Evolutionary conservation across 2,113 vertebrate species (phyloP).

Genomic region (Actinemys pallida): DNA sequence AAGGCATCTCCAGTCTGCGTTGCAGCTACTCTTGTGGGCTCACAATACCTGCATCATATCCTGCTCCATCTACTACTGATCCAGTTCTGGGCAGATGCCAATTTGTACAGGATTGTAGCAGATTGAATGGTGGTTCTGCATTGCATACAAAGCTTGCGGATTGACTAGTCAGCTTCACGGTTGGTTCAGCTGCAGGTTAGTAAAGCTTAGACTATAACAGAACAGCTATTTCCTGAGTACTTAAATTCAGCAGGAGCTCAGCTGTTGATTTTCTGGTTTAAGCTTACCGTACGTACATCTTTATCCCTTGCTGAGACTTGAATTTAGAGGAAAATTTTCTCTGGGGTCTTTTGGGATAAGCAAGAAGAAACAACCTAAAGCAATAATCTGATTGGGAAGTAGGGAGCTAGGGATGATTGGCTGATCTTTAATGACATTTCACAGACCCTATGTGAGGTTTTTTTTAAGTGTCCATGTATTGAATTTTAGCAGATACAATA

Average conservation of each 20-base stretch:
- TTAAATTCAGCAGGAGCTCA: slow-evolving; percentile 15
- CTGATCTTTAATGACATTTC: not conserved
- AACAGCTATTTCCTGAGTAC: not conserved
- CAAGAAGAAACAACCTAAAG: slow-evolving; percentile 12
- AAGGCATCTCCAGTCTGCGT: not conserved
- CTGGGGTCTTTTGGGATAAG: not conserved
- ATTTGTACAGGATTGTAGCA: not conserved
- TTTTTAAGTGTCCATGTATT: not conserved
- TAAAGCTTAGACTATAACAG: not conserved
- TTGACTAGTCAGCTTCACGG: not conserved
- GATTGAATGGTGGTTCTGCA: not conserved
- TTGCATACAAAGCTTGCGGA: not conserved
- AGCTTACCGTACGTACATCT: not conserved
- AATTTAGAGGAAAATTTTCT: slow-evolving; percentile 41
- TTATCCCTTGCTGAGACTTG: slow-evolving; percentile 39
- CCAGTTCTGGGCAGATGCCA: not conserved
- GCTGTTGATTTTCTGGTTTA: slow-evolving; percentile 38
- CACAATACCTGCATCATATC: rapidly evolving
- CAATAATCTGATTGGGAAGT: not conserved
- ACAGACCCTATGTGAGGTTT: not conserved
- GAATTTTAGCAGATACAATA: not conserved
- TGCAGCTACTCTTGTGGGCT: not conserved
- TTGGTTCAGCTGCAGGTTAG: not conserved
- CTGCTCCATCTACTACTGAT: not conserved
- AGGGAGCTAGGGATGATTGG: not conserved